These are phyloP conservation scores for Parnassius smintheus DNA, from an alignment of 2,888 invertebrate species.

Conservation along the genomic window DNA sequence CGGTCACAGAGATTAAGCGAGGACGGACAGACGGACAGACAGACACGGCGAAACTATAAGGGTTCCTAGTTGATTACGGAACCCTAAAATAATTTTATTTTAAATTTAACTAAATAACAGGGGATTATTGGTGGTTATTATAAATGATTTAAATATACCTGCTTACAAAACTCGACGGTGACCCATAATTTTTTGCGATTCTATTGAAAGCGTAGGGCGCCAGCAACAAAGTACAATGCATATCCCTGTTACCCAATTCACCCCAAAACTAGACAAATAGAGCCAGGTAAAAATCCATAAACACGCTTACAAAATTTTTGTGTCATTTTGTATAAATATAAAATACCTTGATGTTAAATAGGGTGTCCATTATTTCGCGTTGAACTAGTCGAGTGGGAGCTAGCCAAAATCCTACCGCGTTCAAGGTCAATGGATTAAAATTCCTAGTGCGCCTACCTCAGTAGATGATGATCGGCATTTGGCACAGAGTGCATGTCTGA, in stretches of 20 bases:
- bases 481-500: conserved; percentile 66
- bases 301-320: conserved; percentile 57
- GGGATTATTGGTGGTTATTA: no score
- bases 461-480: conserved; percentile 49
- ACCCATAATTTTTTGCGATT: background rate
- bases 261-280: conserved; percentile 50
- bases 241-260: conserved; percentile 38
- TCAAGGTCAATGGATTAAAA: conserved; percentile 28
- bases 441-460: conserved; percentile 64
- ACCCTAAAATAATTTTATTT: no score
- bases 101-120: no score
- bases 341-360: background rate
- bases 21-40: no score
- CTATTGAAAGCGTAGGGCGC: conserved; percentile 7
- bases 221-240: conserved; percentile 43
- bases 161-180: no score
- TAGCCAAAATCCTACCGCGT: conserved; percentile 49
- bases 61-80: no score
- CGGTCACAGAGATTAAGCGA: no score
- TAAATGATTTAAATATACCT: no score
- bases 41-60: no score
- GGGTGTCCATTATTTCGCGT: conserved; percentile 75
- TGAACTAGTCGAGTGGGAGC: conserved; percentile 60
- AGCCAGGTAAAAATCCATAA: conserved; percentile 59
- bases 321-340: conserved; percentile 37